phyloP scores from a whole-genome alignment of 2,888 invertebrate species.

The Linnaemya tessellans region DNA sequence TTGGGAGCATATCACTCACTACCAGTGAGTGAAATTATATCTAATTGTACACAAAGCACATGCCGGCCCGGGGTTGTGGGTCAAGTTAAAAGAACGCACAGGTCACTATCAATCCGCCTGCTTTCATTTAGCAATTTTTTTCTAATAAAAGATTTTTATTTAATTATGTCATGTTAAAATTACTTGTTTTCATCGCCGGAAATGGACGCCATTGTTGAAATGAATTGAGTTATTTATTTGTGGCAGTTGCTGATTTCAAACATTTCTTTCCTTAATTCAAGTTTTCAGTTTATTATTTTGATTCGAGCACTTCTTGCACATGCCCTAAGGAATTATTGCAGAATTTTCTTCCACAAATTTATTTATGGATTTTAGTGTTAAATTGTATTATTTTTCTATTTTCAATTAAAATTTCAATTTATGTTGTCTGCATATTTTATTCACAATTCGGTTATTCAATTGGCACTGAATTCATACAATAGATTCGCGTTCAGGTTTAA shows the following conservation, averaged over 20 bases:
- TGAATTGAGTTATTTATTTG: conserved; percentile 1
- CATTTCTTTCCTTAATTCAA: not conserved
- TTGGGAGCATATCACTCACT: too few relatives aligned
- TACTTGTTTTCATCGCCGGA: conserved; percentile 15
- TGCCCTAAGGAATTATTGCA: not conserved
- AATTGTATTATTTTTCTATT: conserved; percentile 13
- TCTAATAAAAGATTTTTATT: not conserved
- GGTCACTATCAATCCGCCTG: too few relatives aligned
- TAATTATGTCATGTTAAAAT: conserved; percentile 13
- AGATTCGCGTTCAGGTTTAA: conserved; percentile 42
- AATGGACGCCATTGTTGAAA: not conserved
- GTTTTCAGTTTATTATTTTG: not conserved
- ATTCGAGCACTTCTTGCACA: not conserved
- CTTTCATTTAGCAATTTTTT: too few relatives aligned
- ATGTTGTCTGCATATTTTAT: conserved; percentile 33
- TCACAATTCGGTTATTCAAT: conserved; percentile 36
- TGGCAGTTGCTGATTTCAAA: not conserved
- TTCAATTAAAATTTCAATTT: not conserved
- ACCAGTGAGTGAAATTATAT: too few relatives aligned
- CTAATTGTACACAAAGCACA: too few relatives aligned
- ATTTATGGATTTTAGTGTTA: not conserved
- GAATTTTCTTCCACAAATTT: conserved; percentile 2
- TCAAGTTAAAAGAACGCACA: too few relatives aligned
- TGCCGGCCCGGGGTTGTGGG: too few relatives aligned
- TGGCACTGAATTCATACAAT: conserved; percentile 40